phyloP scores from a whole-genome alignment of 2,797 vertebrate genomes.

The Triplophysa yarkandensis region DNA sequence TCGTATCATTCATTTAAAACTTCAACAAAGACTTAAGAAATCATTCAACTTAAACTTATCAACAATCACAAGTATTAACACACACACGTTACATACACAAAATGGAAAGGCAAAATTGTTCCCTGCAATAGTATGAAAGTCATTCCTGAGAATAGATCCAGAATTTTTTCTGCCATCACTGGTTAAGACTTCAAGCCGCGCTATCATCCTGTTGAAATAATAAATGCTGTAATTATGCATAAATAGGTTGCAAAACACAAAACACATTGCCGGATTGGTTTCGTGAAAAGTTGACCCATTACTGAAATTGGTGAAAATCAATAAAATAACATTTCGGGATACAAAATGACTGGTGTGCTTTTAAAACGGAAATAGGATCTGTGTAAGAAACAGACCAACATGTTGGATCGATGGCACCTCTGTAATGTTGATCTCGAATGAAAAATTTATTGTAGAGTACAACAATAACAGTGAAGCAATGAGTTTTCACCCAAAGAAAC shows the following conservation, averaged over 20 bases:
- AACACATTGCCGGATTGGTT: too few species aligned
- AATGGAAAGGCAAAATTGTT: neutral
- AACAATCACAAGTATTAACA: neutral
- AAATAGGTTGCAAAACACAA: neutral
- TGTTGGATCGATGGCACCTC: neutral
- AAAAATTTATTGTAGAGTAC: neutral
- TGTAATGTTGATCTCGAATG: neutral
- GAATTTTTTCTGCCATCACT: slow-evolving; percentile 18
- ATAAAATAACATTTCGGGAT: neutral
- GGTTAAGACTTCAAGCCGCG: slow-evolving; percentile 23
- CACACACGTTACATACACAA: slow-evolving; percentile 12
- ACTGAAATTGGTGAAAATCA: too few species aligned
- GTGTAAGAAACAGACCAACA: too few species aligned
- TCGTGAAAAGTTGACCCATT: neutral
- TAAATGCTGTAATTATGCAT: slow-evolving; percentile 19
- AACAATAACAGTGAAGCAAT: too few species aligned
- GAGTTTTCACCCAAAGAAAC: too few species aligned
- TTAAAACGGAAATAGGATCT: too few species aligned
- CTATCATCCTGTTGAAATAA: slow-evolving; percentile 30
- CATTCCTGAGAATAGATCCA: slow-evolving; percentile 33
- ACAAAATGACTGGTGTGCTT: neutral
- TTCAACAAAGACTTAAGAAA: neutral
- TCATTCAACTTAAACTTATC: neutral
- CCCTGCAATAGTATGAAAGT: neutral
- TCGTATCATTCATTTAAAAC: neutral